Evolutionary conservation across 1,140 invertebrate genomes (phyloP).

Genomic region (Pseudomyrmex gracilis): DNA sequence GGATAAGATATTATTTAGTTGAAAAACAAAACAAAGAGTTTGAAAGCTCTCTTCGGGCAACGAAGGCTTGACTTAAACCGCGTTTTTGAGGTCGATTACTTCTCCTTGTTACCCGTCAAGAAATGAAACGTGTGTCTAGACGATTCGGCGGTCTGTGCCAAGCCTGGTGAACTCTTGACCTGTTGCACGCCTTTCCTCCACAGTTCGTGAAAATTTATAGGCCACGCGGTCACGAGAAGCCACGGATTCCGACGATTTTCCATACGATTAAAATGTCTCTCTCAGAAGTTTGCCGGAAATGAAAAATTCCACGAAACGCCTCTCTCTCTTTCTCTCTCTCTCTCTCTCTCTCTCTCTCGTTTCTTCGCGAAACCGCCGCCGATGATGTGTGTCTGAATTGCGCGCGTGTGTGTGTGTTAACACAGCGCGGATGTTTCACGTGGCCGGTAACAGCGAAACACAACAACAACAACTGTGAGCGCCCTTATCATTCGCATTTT

Average conservation of each 20-base stretch:
- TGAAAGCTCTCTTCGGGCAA: background rate
- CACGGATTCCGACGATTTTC: background rate
- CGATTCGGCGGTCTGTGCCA: constrained; percentile 33
- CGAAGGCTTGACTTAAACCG: background rate
- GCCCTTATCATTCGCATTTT: constrained; percentile 44
- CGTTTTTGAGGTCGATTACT: constrained; percentile 11
- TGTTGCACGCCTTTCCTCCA: constrained; percentile 57
- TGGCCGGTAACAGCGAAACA: no score
- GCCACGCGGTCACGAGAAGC: background rate
- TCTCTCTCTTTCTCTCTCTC: no score
- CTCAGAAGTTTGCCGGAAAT: background rate
- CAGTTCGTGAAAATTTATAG: constrained; percentile 11
- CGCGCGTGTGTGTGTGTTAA: background rate
- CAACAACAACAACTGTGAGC: background rate
- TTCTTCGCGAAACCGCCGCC: background rate
- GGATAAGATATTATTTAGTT: constrained; percentile 19
- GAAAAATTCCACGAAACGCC: background rate
- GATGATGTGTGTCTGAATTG: constrained; percentile 29
- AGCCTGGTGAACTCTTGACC: constrained; percentile 48
- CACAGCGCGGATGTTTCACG: no score
- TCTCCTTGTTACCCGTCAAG: background rate
- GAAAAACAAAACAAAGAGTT: background rate
- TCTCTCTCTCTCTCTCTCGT: no score
- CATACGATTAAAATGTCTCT: constrained; percentile 1
- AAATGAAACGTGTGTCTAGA: constrained; percentile 34